Evolutionary conservation across 2,888 invertebrate genomes (phyloP).

Genomic region (Apotomis betuletana): DNA sequence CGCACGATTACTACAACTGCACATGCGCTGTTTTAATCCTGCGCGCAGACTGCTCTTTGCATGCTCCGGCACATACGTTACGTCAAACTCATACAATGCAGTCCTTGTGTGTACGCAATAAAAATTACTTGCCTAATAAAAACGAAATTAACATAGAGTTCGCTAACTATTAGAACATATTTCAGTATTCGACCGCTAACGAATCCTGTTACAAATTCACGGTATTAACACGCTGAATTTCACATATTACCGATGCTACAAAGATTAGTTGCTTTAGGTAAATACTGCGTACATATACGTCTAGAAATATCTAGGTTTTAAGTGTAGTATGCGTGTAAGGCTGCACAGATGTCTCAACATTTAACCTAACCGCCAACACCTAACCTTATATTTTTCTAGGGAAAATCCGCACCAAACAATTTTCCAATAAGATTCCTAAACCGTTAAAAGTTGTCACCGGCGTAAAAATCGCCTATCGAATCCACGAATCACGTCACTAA

Average conservation of each 20-base stretch:
- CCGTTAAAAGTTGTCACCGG: slow-evolving; percentile 64
- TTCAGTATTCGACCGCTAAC: not conserved
- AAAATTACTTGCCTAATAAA: slow-evolving; percentile 35
- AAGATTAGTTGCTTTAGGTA: not conserved
- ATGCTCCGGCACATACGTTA: slow-evolving; percentile 21
- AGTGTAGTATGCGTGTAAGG: not conserved
- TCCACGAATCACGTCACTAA: slow-evolving; percentile 57
- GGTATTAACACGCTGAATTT: too few species aligned
- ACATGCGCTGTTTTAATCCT: not conserved
- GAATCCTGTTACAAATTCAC: not conserved
- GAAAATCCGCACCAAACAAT: not conserved
- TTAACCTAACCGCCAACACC: not conserved
- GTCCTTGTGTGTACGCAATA: slow-evolving; percentile 32
- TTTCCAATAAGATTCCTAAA: slow-evolving; percentile 44
- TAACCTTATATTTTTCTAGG: too few species aligned
- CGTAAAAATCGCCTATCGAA: slow-evolving; percentile 65
- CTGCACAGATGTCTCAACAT: not conserved
- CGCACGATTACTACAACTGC: not conserved
- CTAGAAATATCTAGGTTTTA: not conserved
- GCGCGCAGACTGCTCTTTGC: slow-evolving; percentile 8
- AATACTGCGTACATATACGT: not conserved
- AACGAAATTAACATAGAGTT: slow-evolving; percentile 19
- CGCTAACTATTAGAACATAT: not conserved
- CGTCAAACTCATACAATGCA: slow-evolving; percentile 36
- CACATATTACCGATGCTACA: not conserved